Evolutionary conservation across 2,888 invertebrate genomes (phyloP), one percentile per base, ranked within the genome.

Genomic region (Mechanitis mazaeus): DNA sequence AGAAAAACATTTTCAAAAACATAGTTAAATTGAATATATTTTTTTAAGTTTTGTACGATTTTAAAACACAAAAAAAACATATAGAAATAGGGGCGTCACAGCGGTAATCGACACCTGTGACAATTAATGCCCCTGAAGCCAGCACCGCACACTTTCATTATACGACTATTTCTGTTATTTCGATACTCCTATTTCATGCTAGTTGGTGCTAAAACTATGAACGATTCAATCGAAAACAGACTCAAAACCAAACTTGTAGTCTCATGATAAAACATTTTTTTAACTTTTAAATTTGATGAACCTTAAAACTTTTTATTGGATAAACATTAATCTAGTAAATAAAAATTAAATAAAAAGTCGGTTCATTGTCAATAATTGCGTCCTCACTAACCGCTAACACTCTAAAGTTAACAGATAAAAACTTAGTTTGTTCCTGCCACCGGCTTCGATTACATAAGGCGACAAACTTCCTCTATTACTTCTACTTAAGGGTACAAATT

Each of bases 371-470:
- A 77, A 81, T 82, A 79, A 81, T 82, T 80, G 77, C 70, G 72
- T 78, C 74, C 74, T 69, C 74, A 75, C 74, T 74, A 31, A 75
- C 74, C 73, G 31, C 65, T 60, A 64, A 79, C 76, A 78, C 75
- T 76, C 73, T 72, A 74, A 81, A 84, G 79, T 81, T 83, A 76
- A 76, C 78, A 77, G 81, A 84, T 84, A 84, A 84, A 84, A 85
- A 85, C 81, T 84, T 75, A 81, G 78, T 83, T 82, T 75, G 77
- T 75, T 76, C 76, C 71, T 73, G 74, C 75, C 68, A 68, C 67
- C 63, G 72, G 79, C 75, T 81, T 81, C 81, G 81, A 83, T 84
- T 84, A 85, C 81, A 76, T 77, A 82, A 82, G 77, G 75, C 77
- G 75, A 72, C 74, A 74, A 84, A 82, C 79, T 85, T 84, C 78